These are phyloP conservation scores for Alaudala cheleensis DNA, from an alignment of 2,113 vertebrate species.

Conservation along the genomic window DNA sequence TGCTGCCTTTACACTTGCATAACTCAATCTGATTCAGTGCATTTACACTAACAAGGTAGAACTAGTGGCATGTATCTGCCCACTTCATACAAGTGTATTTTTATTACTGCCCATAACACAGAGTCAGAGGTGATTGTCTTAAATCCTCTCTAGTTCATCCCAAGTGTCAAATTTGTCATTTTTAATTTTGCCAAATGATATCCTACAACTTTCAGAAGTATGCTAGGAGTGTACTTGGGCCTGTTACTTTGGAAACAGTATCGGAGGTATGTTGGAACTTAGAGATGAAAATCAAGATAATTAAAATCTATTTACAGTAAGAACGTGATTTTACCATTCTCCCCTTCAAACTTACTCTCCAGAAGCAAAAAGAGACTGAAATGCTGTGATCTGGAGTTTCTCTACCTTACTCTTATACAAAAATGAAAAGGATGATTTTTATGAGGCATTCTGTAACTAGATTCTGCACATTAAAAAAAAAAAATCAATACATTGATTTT, in stretches of 20 bases:
- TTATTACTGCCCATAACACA: not conserved
- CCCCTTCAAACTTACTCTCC: not conserved
- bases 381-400: not conserved
- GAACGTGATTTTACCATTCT: slow-evolving; percentile 32
- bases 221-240: not conserved
- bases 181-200: not conserved
- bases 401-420: not conserved
- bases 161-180: not conserved
- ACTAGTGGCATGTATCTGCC: not conserved
- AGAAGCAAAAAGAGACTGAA: not conserved
- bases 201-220: not conserved
- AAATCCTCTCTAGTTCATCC: not conserved
- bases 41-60: not conserved
- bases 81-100: not conserved
- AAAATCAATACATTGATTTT: slow-evolving; percentile 37
- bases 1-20: not conserved
- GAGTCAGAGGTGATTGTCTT: not conserved
- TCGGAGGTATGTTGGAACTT: not conserved
- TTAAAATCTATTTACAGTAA: not conserved
- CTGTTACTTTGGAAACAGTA: not conserved
- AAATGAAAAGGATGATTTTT: slow-evolving; percentile 50
- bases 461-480: slow-evolving; percentile 19
- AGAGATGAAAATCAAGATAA: not conserved
- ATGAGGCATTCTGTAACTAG: slow-evolving; percentile 14
- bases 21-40: not conserved